phyloP scores from a whole-genome alignment of 2,113 vertebrate species.

The Varanus salvator region DNA sequence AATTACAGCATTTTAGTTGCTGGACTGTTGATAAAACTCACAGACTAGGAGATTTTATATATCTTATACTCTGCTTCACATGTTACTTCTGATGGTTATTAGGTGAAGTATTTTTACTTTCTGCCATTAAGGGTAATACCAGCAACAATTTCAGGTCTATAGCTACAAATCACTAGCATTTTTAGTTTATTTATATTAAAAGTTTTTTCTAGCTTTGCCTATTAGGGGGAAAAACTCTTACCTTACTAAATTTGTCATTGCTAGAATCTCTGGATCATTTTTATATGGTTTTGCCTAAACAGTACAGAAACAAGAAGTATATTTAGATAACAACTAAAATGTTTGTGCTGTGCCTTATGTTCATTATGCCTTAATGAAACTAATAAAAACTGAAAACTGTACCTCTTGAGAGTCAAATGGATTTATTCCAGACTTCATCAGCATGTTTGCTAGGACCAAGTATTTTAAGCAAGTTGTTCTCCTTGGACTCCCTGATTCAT shows the following conservation, averaged over 20 bases:
- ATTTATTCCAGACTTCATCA: constrained; percentile 99
- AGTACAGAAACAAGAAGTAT: constrained; percentile 62
- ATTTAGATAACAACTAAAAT: constrained; percentile 40
- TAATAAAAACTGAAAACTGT: constrained; percentile 30
- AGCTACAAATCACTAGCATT: background rate
- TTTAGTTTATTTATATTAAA: background rate
- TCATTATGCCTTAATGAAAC: constrained; percentile 1
- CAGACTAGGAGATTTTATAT: too few species aligned
- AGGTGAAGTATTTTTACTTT: background rate
- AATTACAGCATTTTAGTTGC: background rate
- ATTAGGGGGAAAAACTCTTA: constrained; percentile 75
- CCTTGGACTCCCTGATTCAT: constrained; percentile 98
- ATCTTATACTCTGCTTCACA: too few species aligned
- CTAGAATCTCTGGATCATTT: constrained; percentile 99
- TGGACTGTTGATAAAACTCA: background rate
- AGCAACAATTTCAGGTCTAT: background rate
- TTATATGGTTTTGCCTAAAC: constrained; percentile 99
- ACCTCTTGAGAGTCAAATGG: constrained; percentile 99
- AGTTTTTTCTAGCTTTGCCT: constrained; percentile 14
- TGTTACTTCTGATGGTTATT: background rate
- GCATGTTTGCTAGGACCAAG: constrained; percentile 98
- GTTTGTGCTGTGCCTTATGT: background rate
- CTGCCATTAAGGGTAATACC: background rate
- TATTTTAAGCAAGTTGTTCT: constrained; percentile 99
- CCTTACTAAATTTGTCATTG: constrained; percentile 99